These are phyloP conservation scores for Guaruba guarouba DNA, from an alignment of 2,113 vertebrate genomes.

Conservation along the genomic window DNA sequence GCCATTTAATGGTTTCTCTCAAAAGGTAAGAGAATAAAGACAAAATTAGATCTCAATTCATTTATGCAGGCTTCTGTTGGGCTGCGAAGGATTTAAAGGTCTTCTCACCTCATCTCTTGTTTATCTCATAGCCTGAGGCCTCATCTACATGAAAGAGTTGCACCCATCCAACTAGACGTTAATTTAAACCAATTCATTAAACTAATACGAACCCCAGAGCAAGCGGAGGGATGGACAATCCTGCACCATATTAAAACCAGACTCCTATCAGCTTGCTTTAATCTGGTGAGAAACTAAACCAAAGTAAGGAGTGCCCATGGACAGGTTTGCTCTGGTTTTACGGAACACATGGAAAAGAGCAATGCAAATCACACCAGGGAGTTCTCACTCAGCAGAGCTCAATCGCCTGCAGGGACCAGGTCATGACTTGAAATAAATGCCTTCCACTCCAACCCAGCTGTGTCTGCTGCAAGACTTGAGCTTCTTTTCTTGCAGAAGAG, in stretches of 20 bases:
- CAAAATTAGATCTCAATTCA: background rate
- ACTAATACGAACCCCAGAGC: background rate
- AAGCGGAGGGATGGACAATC: background rate
- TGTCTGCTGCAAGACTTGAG: background rate
- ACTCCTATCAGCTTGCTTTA: conserved; percentile 30
- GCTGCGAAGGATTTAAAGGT: conserved; percentile 28
- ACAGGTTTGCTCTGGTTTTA: conserved; percentile 56
- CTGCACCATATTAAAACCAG: background rate
- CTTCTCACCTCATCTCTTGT: conserved; percentile 34
- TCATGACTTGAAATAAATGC: background rate
- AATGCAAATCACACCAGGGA: conserved; percentile 30
- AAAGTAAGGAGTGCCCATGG: background rate
- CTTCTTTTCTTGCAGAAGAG: background rate
- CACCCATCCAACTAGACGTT: conserved; percentile 14
- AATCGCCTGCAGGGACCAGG: background rate
- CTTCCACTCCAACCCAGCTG: background rate
- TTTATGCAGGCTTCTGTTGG: background rate
- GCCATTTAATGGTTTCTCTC: background rate
- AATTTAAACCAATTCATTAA: conserved; percentile 56
- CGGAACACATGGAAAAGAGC: conserved; percentile 10
- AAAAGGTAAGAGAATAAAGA: background rate
- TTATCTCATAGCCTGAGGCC: conserved; percentile 37
- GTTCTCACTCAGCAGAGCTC: conserved; percentile 16
- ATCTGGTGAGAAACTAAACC: conserved; percentile 57
- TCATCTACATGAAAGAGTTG: conserved; percentile 45